Percentiles rank a stretch among this genome's conserved stretches.
Conservation (phyloP, 2,797 vertebrate genomes). For the Cottoperca gobio region DNA sequence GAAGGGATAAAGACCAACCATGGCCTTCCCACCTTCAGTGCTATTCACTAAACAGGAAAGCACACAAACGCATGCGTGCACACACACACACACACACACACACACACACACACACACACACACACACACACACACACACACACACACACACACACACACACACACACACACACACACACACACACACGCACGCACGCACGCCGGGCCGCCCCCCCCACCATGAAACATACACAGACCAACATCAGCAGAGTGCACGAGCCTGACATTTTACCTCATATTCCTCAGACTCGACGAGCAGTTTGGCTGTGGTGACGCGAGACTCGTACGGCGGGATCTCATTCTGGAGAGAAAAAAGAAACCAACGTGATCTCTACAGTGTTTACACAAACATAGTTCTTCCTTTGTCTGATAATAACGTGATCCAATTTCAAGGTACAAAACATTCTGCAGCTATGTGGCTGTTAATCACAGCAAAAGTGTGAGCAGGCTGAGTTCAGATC, state of each 20-base stretch:
- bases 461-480: constrained; percentile 73
- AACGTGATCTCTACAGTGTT: constrained; percentile 31
- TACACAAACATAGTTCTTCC: constrained; percentile 48
- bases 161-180: constrained; percentile 42
- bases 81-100: constrained; percentile 43
- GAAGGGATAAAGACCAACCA: constrained; percentile 76
- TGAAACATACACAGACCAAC: constrained; percentile 19
- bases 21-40: constrained; percentile 67
- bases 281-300: constrained; percentile 81
- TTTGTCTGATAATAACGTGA: constrained; percentile 66
- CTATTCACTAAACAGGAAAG: constrained; percentile 69
- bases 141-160: constrained; percentile 40
- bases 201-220: constrained; percentile 7
- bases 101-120: constrained; percentile 46
- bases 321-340: constrained; percentile 77
- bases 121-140: constrained; percentile 31
- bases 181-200: constrained; percentile 53
- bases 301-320: constrained; percentile 81
- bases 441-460: constrained; percentile 46
- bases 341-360: constrained; percentile 53
- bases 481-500: constrained; percentile 59
- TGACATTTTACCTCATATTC: constrained; percentile 80
- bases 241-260: constrained; percentile 8
- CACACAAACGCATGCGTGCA: constrained; percentile 35
- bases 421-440: constrained; percentile 70